phyloP scores from a whole-genome alignment of 2,113 vertebrate species.

The Microcebus ravelobensis region DNA sequence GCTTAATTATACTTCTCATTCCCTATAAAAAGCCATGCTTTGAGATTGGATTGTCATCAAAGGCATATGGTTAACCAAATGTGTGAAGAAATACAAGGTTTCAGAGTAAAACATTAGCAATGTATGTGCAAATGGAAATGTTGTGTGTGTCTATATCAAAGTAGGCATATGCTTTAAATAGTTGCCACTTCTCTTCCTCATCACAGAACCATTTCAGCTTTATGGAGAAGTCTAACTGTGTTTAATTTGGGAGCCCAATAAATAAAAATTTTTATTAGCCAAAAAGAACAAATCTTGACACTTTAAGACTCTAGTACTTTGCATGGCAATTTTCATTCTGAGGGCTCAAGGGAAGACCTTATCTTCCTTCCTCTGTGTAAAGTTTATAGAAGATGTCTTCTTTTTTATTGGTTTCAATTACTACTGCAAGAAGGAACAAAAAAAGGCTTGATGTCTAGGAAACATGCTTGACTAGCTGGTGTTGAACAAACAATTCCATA shows the following conservation, averaged over 20 bases:
- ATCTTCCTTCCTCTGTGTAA: neutral
- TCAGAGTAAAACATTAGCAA: slow-evolving; percentile 81
- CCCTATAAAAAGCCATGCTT: slow-evolving; percentile 80
- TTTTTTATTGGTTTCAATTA: slow-evolving; percentile 16
- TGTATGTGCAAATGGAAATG: slow-evolving; percentile 80
- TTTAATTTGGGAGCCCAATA: slow-evolving; percentile 24
- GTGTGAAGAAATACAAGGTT: slow-evolving; percentile 83
- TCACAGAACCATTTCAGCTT: slow-evolving; percentile 56
- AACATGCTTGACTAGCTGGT: neutral
- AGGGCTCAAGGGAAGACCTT: neutral
- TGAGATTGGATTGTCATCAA: slow-evolving; percentile 84
- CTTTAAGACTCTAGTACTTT: neutral
- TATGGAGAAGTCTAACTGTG: neutral
- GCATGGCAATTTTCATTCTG: slow-evolving; percentile 38
- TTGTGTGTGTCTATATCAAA: slow-evolving; percentile 43
- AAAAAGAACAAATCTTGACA: slow-evolving; percentile 1
- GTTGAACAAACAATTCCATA: neutral
- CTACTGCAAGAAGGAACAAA: neutral
- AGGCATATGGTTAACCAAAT: slow-evolving; percentile 83
- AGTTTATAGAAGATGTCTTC: neutral
- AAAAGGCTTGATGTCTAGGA: neutral
- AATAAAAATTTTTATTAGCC: slow-evolving; percentile 42
- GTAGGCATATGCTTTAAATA: slow-evolving; percentile 62
- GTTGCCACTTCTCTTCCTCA: neutral
- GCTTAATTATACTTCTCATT: slow-evolving; percentile 84